Base-by-base conservation (phyloP, 2,888 invertebrate species). In the Salpingus planirostris region DNA sequence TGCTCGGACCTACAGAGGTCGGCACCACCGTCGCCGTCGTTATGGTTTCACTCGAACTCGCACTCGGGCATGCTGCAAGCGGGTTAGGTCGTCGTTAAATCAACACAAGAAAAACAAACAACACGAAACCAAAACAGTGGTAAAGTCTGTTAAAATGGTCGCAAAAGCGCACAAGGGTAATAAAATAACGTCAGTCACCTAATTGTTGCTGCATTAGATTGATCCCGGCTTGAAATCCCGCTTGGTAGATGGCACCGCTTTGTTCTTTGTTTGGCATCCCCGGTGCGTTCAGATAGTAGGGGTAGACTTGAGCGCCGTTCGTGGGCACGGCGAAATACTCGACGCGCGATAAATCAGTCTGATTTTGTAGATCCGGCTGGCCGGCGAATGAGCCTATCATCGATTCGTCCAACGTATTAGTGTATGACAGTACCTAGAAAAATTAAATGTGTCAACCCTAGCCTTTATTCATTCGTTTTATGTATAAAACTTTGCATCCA, bases 311-410 rank as follows among this genome's bases (percentile, higher is more conserved):
- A n/a, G 52, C 34, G 22, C 47, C 45, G 24, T 53, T 57, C 30
- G 51, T 50, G 7, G 66, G 65, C 29, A 66, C 66, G n/a, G 65
- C 60, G 44, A 66, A 67, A 42, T 67, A 68, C 41, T 68, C 68
- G n/a, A 67, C 64, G 29, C 65, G 51, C 10, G 64, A 60, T 21
- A 64, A 50, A 44, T 66, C 66, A 2, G 58, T 49, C 36, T 57
- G 60, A 26, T 50, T 33, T 21, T 51, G 44, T 6, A 58, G 36
- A 26, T 60, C 60, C 49, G 65, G 62, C 39, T 64, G 60, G 22
- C 57, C 45, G 52, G 62, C 47, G 37, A 64, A 46, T 15, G 62
- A 58, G 4, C 64, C 63, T 27, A 63, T 58, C 55, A 66, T 60
- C 11, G 60, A 59, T 35, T 65, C 66, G 37, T 66, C 66, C 27